Evolutionary conservation across 1,140 invertebrate species (phyloP).

Genomic region (Apis laboriosa): DNA sequence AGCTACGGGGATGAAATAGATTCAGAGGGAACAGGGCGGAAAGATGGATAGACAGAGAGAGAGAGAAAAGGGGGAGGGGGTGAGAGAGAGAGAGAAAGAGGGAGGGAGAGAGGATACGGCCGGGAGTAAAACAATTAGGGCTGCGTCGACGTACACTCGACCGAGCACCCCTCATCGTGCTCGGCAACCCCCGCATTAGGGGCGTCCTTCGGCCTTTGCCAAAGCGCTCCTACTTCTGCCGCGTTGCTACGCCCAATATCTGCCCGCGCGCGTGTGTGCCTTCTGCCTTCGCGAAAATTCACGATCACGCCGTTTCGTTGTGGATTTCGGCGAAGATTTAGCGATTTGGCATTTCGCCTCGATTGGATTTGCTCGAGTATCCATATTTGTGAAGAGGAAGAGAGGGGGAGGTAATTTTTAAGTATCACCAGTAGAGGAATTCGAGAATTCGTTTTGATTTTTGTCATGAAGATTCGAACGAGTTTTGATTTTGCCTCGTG

Average conservation of each 20-base stretch:
- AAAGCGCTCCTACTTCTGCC: conserved; percentile 53
- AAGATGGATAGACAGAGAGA: neutral
- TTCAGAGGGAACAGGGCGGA: conserved; percentile 68
- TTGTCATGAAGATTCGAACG: no score
- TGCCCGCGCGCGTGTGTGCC: conserved; percentile 2
- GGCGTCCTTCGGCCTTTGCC: conserved; percentile 66
- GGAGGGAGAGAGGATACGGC: neutral
- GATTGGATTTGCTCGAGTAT: no score
- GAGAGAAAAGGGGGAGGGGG: neutral
- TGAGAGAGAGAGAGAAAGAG: conserved; percentile 12
- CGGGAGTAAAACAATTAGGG: conserved; percentile 80
- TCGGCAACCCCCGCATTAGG: conserved; percentile 59
- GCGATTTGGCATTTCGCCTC: neutral
- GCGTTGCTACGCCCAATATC: conserved; percentile 55
- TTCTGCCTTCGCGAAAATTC: conserved; percentile 6
- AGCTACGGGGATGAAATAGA: conserved; percentile 77
- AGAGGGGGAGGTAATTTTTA: no score
- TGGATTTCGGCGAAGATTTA: neutral
- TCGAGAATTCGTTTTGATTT: no score
- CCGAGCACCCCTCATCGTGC: conserved; percentile 73
- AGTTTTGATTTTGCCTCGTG: no score
- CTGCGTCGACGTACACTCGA: conserved; percentile 78
- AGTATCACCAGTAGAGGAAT: no score
- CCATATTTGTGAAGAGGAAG: no score
- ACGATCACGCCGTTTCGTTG: neutral